These are phyloP conservation scores for Drosophila infuscata DNA, from an alignment of 2,888 invertebrate genomes.

Conservation along the genomic window DNA sequence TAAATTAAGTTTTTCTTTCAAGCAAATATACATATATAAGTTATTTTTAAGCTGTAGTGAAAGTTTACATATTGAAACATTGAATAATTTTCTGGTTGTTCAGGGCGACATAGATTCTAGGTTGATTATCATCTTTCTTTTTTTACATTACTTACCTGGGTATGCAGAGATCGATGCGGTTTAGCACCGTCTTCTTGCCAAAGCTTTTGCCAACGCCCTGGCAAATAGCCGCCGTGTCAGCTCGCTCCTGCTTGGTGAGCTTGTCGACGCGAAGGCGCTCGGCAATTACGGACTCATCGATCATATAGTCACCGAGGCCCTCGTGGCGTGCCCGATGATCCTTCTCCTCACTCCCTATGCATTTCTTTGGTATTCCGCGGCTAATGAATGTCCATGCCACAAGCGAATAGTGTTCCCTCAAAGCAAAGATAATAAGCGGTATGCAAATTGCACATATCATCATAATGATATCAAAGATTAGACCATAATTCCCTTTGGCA, in stretches of 20 bases:
- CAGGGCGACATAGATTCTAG: not conserved
- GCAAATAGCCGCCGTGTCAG: conserved; percentile 27
- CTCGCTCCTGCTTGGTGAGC: conserved; percentile 14
- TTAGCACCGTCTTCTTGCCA: conserved; percentile 13
- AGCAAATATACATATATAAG: not conserved
- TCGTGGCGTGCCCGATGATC: conserved; percentile 8
- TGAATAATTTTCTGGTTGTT: not conserved
- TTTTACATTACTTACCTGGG: conserved; percentile 39
- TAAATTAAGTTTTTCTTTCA: not conserved
- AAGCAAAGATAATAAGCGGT: conserved; percentile 8
- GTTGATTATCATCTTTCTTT: not conserved
- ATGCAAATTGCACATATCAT: not conserved
- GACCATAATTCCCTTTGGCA: conserved; percentile 13
- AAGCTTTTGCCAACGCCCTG: conserved; percentile 39
- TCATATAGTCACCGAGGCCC: no score
- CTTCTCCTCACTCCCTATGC: not conserved
- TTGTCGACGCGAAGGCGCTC: conserved; percentile 36
- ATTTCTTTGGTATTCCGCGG: not conserved
- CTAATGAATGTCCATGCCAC: conserved; percentile 1
- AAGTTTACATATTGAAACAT: not conserved
- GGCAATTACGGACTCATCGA: conserved; percentile 39
- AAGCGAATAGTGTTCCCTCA: conserved; percentile 3
- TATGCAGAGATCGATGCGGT: conserved; percentile 52
- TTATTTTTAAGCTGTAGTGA: not conserved
- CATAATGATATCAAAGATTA: conserved; percentile 13